These are phyloP conservation scores for Forbesichthys papilliferus DNA, from an alignment of 2,113 vertebrate genomes.

Conservation along the genomic window DNA sequence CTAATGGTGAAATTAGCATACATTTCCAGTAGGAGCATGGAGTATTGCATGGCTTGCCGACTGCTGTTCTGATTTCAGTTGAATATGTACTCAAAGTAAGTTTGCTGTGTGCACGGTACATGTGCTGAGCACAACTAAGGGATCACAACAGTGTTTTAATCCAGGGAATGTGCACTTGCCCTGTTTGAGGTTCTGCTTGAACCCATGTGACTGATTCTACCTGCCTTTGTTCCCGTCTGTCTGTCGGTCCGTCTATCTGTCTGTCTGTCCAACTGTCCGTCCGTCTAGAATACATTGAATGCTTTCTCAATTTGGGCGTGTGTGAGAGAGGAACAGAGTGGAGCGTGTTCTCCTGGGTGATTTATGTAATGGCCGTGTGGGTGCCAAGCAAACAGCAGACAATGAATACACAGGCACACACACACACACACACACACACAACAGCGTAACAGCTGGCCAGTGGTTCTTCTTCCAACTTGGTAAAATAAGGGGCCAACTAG, in stretches of 20 bases:
- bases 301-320: conserved; percentile 15
- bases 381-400: conserved; percentile 27
- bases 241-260: conserved; percentile 15
- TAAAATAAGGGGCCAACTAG: background rate
- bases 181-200: background rate
- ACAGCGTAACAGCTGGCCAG: conserved; percentile 13
- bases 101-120: too few species aligned
- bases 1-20: too few species aligned
- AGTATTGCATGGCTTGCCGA: too few species aligned
- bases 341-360: conserved; percentile 34
- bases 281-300: background rate
- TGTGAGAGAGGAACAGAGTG: conserved; percentile 20
- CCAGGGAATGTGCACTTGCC: too few species aligned
- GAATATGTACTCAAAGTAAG: too few species aligned
- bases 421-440: conserved; percentile 11
- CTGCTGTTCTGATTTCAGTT: too few species aligned
- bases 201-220: background rate
- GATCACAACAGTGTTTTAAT: too few species aligned
- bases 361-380: conserved; percentile 19
- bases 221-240: conserved; percentile 13
- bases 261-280: background rate
- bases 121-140: too few species aligned
- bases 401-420: background rate
- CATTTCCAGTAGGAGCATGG: too few species aligned
- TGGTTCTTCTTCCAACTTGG: background rate